Evolutionary conservation across 2,888 invertebrate genomes (phyloP), one percentile per base, ranked within the genome.

Genomic region (Schrankia costaestrigalis): DNA sequence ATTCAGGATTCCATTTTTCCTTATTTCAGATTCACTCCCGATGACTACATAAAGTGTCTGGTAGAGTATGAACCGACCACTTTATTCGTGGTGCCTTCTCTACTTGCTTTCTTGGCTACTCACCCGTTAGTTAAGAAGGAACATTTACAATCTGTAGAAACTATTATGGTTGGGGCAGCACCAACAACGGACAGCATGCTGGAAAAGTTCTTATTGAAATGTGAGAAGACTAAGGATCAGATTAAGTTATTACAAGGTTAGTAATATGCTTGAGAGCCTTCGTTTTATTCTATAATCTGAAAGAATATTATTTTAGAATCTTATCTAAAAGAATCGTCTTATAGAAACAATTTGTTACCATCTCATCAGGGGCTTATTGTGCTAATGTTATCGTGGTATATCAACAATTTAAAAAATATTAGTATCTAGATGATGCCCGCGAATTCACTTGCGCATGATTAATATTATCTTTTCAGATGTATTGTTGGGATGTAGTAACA

Each of bases 41-140:
- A 93, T 52, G 90, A 91, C 48, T 95, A 94, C 71, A 78, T 95
- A 2, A 90, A 90, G 56, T 90, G 91, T 32, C 66, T 93, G 14
- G 72, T 79, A 8, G 87, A 90, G 50, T 91, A 91, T 64, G 78
- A 89, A 61, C 93, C 93, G 0, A 89, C 89, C 0, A 84, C 89
- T 1, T 60, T 94, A 11, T 93, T 93, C 60, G 90, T 94, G 2
- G 95, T 95, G 1, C 95, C 96, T 0, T 95, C 95, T 0, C 79
- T 96, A 4, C 76, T 95, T 10, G 84, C 94, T 1, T 94, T 95
- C 74, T 71, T 96, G 36, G 92, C 93, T 0, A 91, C 93, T 10
- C 93, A 93, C 71, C 93, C 94, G 0, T 74, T 89, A 15, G 91
- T 95, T 3, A 90, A 89, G 29, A 89, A 90, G 46, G 91, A 91